A percentile compares a stretch with the other conserved stretches of the same genome.
These are phyloP conservation scores for Bubo bubo DNA, from an alignment of 2,113 vertebrate species.

Conservation along the genomic window DNA sequence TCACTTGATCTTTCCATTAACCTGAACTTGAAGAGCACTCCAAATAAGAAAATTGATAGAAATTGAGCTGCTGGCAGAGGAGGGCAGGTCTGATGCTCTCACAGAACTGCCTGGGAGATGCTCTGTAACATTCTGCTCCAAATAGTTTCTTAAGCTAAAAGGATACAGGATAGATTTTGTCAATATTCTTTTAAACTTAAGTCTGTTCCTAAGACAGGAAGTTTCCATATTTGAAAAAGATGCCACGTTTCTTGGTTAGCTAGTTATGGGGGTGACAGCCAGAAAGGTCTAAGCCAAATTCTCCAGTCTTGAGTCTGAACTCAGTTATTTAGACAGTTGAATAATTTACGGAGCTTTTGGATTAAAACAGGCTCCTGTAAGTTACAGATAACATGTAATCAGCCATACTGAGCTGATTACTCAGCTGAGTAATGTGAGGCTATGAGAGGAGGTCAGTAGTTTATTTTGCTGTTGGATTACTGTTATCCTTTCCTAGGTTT, in stretches of 20 bases:
- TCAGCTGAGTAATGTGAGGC: neutral
- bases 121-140: neutral
- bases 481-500: neutral
- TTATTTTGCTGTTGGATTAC: neutral
- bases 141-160: neutral
- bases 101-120: neutral
- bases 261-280: neutral
- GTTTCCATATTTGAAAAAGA: neutral
- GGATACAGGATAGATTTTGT: neutral
- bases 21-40: neutral
- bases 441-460: neutral
- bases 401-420: neutral
- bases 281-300: neutral
- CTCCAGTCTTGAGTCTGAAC: neutral
- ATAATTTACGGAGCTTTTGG: neutral
- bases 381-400: rapidly evolving
- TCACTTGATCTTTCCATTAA: neutral
- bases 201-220: neutral
- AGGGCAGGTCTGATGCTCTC: neutral
- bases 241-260: neutral
- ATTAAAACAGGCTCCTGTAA: neutral
- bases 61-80: neutral
- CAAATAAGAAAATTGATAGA: neutral
- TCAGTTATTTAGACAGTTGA: neutral
- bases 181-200: neutral